These are phyloP conservation scores for Alectoris magna DNA, from an alignment of 2,797 vertebrate genomes.

Conservation along the genomic window DNA sequence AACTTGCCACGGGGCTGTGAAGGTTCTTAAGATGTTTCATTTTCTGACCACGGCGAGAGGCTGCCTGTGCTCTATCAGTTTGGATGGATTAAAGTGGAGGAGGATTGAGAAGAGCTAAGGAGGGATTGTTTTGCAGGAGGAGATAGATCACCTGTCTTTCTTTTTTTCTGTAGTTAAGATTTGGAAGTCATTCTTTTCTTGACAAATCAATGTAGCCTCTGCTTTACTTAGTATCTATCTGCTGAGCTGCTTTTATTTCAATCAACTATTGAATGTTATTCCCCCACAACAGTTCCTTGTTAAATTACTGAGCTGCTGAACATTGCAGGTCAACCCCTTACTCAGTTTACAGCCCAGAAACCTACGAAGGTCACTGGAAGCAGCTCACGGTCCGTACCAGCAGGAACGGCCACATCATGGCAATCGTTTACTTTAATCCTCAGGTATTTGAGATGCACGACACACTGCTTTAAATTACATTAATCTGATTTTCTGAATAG, in stretches of 20 bases:
- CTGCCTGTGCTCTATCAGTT: not conserved
- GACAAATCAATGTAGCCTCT: not conserved
- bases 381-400: slow-evolving; percentile 95
- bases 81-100: not conserved
- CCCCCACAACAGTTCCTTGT: not conserved
- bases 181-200: not conserved
- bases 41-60: not conserved
- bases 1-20: not conserved
- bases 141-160: not conserved
- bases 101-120: not conserved
- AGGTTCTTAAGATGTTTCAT: not conserved
- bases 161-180: not conserved
- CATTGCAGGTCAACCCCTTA: slow-evolving; percentile 88
- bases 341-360: slow-evolving; percentile 93
- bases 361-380: slow-evolving; percentile 96
- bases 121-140: not conserved
- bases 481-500: not conserved
- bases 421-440: slow-evolving; percentile 93
- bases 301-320: not conserved
- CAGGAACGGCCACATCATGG: slow-evolving; percentile 90
- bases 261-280: not conserved
- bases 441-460: slow-evolving; percentile 82
- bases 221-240: not conserved
- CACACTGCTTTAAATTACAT: not conserved
- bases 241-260: not conserved